Conservation (phyloP, 2,797 vertebrate genomes). For the Macropodus opercularis region DNA sequence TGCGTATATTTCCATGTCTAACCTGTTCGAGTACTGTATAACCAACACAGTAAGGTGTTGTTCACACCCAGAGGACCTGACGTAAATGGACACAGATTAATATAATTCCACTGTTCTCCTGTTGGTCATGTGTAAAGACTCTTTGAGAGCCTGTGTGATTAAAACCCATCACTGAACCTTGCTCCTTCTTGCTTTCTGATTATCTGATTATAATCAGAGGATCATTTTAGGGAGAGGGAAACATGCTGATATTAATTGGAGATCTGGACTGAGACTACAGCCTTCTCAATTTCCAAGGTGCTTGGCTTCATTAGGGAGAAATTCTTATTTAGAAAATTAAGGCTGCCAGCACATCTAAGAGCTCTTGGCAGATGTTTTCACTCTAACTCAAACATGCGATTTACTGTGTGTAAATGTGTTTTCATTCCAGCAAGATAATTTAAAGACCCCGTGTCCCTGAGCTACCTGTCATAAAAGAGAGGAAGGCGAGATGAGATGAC, state of each 20-base stretch:
- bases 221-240: conserved; percentile 25
- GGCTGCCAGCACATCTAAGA: neutral
- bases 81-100: conserved; percentile 36
- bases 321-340: conserved; percentile 9
- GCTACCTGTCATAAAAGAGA: conserved; percentile 44
- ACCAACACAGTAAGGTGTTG: conserved; percentile 17
- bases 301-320: conserved; percentile 14
- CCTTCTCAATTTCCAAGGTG: conserved; percentile 18
- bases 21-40: conserved; percentile 44
- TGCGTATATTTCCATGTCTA: conserved; percentile 23
- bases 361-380: neutral
- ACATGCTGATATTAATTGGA: conserved; percentile 24
- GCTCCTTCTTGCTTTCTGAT: conserved; percentile 56
- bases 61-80: conserved; percentile 36
- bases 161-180: conserved; percentile 61
- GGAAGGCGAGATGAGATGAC: conserved; percentile 59
- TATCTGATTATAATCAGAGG: conserved; percentile 51
- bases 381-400: conserved; percentile 11
- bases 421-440: conserved; percentile 44
- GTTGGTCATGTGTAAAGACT: conserved; percentile 49
- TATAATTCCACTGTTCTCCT: conserved; percentile 54
- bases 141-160: conserved; percentile 62
- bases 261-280: conserved; percentile 35
- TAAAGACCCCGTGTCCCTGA: conserved; percentile 41
- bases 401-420: conserved; percentile 1